phyloP scores from a whole-genome alignment of 2,797 vertebrate genomes.

The Argentina silus region DNA sequence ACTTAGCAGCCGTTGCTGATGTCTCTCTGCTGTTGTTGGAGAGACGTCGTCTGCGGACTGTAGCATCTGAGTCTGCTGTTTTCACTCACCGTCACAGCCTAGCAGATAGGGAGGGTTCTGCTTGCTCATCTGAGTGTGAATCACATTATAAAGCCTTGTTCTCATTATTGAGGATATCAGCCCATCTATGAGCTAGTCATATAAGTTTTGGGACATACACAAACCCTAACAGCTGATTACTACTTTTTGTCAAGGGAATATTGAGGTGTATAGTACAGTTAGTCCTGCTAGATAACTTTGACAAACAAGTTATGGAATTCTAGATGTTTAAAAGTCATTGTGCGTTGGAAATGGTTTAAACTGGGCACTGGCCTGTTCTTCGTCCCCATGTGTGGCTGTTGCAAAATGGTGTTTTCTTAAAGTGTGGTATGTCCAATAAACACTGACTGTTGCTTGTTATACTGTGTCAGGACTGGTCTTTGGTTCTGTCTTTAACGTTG shows the following conservation, averaged over 20 bases:
- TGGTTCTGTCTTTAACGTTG: not conserved
- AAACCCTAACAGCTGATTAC: too few species aligned
- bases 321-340: not conserved
- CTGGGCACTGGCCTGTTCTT: slow-evolving; percentile 19
- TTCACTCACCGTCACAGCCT: slow-evolving; percentile 7
- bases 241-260: too few species aligned
- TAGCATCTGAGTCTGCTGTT: not conserved
- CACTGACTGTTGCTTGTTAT: not conserved
- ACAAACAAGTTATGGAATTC: too few species aligned
- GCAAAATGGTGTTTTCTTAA: slow-evolving; percentile 45
- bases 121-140: not conserved
- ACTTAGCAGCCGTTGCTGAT: slow-evolving; percentile 58
- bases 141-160: not conserved
- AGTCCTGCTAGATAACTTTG: too few species aligned
- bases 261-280: too few species aligned
- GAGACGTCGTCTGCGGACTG: slow-evolving; percentile 42
- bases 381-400: slow-evolving; percentile 32
- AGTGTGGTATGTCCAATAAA: slow-evolving; percentile 11
- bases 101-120: not conserved
- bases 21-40: slow-evolving; percentile 34
- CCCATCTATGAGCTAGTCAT: too few species aligned
- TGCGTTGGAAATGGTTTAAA: not conserved
- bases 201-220: too few species aligned
- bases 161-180: too few species aligned
- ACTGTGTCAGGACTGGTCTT: slow-evolving; percentile 2